phyloP scores from a whole-genome alignment of 2,888 invertebrate species.

The Prionchulus punctatus region DNA sequence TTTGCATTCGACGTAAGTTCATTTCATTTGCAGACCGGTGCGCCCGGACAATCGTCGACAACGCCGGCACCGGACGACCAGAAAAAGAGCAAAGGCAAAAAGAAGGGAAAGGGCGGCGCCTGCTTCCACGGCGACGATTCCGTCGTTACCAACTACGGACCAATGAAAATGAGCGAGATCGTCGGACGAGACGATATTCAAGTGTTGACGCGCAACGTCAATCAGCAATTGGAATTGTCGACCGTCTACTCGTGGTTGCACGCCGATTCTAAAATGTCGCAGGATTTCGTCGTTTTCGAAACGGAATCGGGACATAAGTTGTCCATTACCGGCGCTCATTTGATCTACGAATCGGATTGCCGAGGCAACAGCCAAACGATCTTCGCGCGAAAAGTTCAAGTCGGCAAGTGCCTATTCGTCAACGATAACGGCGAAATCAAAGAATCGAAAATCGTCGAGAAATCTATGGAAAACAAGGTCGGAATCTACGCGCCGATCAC shows the following conservation, averaged over 20 bases:
- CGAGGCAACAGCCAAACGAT: not conserved
- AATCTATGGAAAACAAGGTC: not conserved
- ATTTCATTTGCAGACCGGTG: too few species aligned
- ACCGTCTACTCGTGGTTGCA: not conserved
- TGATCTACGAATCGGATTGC: not conserved
- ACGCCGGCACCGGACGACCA: too few species aligned
- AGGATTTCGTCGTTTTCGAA: not conserved
- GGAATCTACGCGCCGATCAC: conserved; percentile 2
- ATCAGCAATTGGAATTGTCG: not conserved
- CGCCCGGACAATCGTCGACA: too few species aligned
- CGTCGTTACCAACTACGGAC: not conserved
- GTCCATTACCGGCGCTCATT: not conserved
- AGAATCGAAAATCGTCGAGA: not conserved
- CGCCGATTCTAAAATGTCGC: not conserved
- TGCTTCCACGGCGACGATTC: conserved; percentile 3
- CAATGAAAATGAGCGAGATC: not conserved
- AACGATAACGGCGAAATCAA: not conserved
- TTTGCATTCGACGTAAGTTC: too few species aligned
- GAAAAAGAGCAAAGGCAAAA: too few species aligned
- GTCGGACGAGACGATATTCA: not conserved
- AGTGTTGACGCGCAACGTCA: not conserved
- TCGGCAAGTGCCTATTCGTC: not conserved
- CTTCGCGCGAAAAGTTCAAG: not conserved
- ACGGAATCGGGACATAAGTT: not conserved
- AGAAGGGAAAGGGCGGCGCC: too few species aligned